Evolutionary conservation across 2,888 invertebrate genomes (phyloP).

Genomic region (Amphimallon solstitiale): DNA sequence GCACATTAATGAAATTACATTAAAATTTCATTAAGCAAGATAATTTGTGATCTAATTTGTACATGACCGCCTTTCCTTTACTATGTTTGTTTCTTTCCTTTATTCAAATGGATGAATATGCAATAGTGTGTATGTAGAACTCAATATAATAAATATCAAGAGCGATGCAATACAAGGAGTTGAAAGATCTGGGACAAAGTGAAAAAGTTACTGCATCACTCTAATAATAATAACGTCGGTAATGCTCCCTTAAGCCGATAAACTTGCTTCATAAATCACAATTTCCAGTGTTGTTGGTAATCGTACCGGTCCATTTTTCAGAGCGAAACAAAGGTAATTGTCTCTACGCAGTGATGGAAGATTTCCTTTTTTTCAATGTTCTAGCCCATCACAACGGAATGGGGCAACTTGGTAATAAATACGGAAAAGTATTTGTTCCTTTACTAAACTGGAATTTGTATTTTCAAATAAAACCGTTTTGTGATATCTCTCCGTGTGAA

Average conservation of each 20-base stretch:
- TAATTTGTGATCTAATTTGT: too few species aligned
- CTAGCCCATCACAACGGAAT: too few species aligned
- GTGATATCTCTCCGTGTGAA: not conserved
- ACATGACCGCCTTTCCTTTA: too few species aligned
- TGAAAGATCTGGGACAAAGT: not conserved
- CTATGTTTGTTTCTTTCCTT: too few species aligned
- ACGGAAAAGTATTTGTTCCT: not conserved
- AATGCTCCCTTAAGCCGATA: conserved; percentile 5
- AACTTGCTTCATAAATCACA: conserved; percentile 26
- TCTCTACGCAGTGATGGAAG: not conserved
- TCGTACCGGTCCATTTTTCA: conserved; percentile 1
- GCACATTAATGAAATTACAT: too few species aligned
- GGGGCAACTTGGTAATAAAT: too few species aligned
- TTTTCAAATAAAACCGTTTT: not conserved
- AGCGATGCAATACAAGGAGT: too few species aligned
- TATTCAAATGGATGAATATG: too few species aligned
- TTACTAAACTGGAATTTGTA: not conserved
- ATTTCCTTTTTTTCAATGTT: too few species aligned
- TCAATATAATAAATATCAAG: too few species aligned
- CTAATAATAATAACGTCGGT: not conserved
- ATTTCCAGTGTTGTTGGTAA: not conserved
- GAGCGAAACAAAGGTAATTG: not conserved
- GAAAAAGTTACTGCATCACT: conserved; percentile 4
- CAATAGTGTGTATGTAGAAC: too few species aligned
- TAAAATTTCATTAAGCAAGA: too few species aligned